Evolutionary conservation across 1,140 invertebrate genomes (phyloP).

Genomic region (Meteorus sp.): DNA sequence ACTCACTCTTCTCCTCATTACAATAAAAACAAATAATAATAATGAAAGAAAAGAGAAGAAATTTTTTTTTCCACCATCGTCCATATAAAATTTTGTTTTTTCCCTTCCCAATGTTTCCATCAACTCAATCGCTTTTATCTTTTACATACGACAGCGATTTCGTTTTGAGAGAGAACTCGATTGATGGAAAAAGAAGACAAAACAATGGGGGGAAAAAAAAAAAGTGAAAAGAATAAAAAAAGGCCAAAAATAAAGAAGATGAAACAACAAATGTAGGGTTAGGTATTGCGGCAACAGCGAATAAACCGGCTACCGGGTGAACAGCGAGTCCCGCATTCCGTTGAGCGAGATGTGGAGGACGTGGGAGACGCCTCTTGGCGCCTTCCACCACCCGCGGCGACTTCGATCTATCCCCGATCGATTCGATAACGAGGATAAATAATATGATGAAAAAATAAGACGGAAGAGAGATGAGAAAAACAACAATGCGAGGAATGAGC

Average conservation of each 20-base stretch:
- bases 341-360: constrained; percentile 2
- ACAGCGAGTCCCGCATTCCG: constrained; percentile 21
- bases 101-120: no score
- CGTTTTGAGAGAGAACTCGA: no score
- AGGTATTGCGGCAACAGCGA: not conserved
- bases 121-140: no score
- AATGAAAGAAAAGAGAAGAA: no score
- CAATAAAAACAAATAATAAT: no score
- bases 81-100: no score
- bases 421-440: constrained; percentile 24
- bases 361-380: constrained; percentile 25
- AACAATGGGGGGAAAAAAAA: no score
- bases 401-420: constrained; percentile 13
- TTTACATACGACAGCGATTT: no score
- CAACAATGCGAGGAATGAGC: not conserved
- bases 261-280: constrained; percentile 3
- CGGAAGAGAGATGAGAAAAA: constrained; percentile 4
- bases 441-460: constrained; percentile 11
- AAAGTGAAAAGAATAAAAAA: not conserved
- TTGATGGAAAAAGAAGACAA: no score
- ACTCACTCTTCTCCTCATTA: no score
- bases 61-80: no score
- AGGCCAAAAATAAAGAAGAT: not conserved
- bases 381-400: constrained; percentile 24
- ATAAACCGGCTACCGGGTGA: constrained; percentile 24